Evolutionary conservation across 2,113 vertebrate species (phyloP), one percentile per base, ranked within the genome.

Genomic region (Mus pahari): DNA sequence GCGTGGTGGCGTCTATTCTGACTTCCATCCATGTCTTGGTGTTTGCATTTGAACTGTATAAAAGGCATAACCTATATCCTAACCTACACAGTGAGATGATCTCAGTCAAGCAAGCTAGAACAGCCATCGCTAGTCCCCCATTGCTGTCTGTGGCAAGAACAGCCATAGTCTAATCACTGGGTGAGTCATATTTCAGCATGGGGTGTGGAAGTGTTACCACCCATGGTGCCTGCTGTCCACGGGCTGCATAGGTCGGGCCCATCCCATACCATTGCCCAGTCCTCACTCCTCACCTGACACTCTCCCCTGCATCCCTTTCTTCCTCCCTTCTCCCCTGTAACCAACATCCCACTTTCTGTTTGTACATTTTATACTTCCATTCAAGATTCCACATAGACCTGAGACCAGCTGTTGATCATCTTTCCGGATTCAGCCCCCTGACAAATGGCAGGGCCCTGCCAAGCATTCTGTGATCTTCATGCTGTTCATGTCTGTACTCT

Each of bases 181-280:
- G 36, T 1, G 20, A 12, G 36, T 1, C 9, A 55, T 26, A 16
- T 28, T 55, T 45, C 68, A 70, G 28, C 28, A n/a, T 7, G 7
- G 16, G 6, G 39, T 53, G 1, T 24, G 16, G 42, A 10, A n/a
- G 71, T 3, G 5, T 42, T 13, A 50, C 48, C 48, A 48, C 4
- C 24, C 39, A 11, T 0, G 33, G 13, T 58, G 53, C 3, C 20
- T 71, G 28, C 3, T 22, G 42, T 13, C 12, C 42, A 4, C 28
- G 19, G 5, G 20, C 71, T 22, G 7, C 1, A 0, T 6, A 60
- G 58, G 58, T n/a, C 58, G 1, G 1, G 36, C 36, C 50, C 0
- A 14, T 5, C n/a, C 28, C 26, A 42, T n/a, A 42, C 10, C 19
- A 3, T 33, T 26, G 24, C 13, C 13, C 19, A 74, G 45, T 24